Conservation (phyloP, 2,113 vertebrate species). For the Gallinago undulata region DNA sequence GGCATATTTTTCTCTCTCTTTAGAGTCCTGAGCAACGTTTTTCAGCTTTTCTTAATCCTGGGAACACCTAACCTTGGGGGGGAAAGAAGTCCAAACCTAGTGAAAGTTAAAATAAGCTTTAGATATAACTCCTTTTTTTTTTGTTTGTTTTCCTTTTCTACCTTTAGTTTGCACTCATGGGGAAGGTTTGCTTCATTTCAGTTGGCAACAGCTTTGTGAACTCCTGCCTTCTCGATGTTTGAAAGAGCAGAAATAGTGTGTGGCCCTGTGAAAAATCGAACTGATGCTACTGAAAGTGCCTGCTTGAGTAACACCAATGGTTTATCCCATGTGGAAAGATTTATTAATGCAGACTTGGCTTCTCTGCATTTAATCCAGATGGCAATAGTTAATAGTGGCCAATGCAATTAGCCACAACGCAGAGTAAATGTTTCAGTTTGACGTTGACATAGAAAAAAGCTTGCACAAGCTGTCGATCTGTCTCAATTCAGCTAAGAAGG, state of each 20-base stretch:
- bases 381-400: neutral
- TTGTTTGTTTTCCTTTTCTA: neutral
- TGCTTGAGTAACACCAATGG: neutral
- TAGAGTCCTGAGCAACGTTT: neutral
- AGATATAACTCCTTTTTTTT: neutral
- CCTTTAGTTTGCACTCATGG: neutral
- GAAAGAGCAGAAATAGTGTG: neutral
- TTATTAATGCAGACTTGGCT: neutral
- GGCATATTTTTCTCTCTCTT: neutral
- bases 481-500: neutral
- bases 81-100: neutral
- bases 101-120: neutral
- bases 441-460: neutral
- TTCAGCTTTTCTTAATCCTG: constrained; percentile 14
- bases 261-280: neutral
- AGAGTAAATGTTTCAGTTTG: neutral
- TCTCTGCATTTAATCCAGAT: constrained; percentile 2
- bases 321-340: neutral
- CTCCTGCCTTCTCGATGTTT: neutral
- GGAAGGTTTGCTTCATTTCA: neutral
- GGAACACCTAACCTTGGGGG: neutral
- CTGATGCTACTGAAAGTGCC: neutral
- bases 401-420: neutral
- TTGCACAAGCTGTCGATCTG: neutral
- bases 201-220: neutral